These are phyloP conservation scores for Oreocharis arfaki DNA, from an alignment of 2,113 vertebrate species.

Conservation along the genomic window DNA sequence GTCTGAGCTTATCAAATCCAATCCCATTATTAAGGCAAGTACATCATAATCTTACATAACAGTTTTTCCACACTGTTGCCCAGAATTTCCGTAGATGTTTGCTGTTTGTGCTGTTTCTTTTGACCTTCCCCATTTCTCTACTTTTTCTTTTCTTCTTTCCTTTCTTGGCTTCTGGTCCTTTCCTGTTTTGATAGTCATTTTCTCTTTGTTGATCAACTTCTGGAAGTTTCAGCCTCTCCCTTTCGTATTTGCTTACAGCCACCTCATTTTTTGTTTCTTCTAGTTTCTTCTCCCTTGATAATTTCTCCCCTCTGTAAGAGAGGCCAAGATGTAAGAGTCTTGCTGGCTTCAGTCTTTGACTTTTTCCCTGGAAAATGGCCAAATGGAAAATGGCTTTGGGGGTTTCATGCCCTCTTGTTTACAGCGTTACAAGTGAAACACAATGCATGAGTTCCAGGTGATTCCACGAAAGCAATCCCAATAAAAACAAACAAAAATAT, in stretches of 20 bases:
- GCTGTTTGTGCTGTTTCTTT: not conserved
- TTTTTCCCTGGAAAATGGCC: not conserved
- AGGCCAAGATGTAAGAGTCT: not conserved
- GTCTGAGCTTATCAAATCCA: not conserved
- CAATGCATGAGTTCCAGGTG: not conserved
- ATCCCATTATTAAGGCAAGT: not conserved
- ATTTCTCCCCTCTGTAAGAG: not conserved
- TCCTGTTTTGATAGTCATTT: not conserved
- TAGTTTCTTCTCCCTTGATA: not conserved
- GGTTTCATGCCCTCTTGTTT: not conserved
- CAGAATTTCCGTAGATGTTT: not conserved
- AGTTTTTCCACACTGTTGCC: not conserved
- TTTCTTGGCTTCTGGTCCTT: not conserved
- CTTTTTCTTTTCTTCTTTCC: not conserved
- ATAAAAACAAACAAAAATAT: not conserved
- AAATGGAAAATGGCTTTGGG: fast-evolving
- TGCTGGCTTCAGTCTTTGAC: not conserved
- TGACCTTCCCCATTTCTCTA: not conserved
- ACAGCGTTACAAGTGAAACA: not conserved
- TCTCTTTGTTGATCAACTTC: not conserved
- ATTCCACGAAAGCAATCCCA: not conserved
- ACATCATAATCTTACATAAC: not conserved
- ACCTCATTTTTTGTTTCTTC: not conserved
- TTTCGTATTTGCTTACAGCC: not conserved
- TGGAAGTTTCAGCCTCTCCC: not conserved